phyloP scores from a whole-genome alignment of 92 coral and sea anemone genomes.

The Nematostella vectensis region DNA sequence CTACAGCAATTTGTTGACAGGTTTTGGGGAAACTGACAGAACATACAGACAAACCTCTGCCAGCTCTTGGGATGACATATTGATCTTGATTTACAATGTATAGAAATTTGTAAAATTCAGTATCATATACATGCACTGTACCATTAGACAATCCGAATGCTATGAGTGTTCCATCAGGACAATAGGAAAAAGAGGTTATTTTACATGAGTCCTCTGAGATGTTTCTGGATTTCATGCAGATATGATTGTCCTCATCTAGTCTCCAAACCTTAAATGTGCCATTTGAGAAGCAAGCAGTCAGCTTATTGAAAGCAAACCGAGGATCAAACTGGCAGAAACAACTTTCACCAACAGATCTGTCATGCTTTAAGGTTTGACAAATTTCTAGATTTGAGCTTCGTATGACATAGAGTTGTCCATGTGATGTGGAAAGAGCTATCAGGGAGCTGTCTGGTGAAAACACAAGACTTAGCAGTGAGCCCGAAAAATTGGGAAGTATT shows the following conservation, averaged over 20 bases:
- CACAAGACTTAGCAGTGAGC: slow-evolving; percentile 51
- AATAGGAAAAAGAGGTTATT: slow-evolving; percentile 43
- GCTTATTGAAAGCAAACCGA: slow-evolving; percentile 25
- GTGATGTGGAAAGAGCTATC: slow-evolving; percentile 59
- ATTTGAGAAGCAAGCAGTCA: slow-evolving; percentile 42
- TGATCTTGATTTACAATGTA: slow-evolving; percentile 29
- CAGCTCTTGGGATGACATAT: slow-evolving; percentile 1
- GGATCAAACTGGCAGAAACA: slow-evolving; percentile 70
- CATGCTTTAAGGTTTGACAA: slow-evolving; percentile 27
- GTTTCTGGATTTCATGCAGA: slow-evolving; percentile 28
- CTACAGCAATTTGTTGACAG: slow-evolving; percentile 77
- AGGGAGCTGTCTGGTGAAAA: slow-evolving; percentile 69
- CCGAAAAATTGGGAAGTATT: slow-evolving; percentile 49
- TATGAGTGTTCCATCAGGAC: slow-evolving; percentile 55
- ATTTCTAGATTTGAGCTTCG: slow-evolving; percentile 52
- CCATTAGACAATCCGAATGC: slow-evolving; percentile 72
- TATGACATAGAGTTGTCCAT: slow-evolving; percentile 57
- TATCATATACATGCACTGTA: slow-evolving; percentile 41
- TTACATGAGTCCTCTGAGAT: slow-evolving; percentile 24
- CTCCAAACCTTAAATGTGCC: slow-evolving; percentile 56
- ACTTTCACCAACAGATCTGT: slow-evolving; percentile 8
- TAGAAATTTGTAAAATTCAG: slow-evolving; percentile 25
- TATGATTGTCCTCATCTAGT: slow-evolving; percentile 18
- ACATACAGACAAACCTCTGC: slow-evolving; percentile 14
- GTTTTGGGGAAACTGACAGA: slow-evolving; percentile 76